These are phyloP conservation scores for Tuta absoluta DNA, from an alignment of 2,888 invertebrate genomes.

Conservation along the genomic window DNA sequence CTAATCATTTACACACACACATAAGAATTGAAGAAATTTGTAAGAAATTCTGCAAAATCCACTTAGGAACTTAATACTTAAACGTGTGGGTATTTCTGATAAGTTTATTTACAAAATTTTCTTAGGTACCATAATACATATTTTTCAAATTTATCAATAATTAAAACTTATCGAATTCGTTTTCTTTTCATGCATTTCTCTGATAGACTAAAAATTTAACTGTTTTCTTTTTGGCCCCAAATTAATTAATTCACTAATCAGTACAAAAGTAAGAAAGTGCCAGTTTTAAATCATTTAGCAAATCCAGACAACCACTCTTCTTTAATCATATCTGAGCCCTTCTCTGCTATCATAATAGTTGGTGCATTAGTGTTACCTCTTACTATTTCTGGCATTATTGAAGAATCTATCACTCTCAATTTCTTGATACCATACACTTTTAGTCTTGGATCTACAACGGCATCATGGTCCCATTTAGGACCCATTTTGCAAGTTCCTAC, in stretches of 20 bases:
- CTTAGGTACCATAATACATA: too few relatives aligned
- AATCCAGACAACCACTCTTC: constrained; percentile 63
- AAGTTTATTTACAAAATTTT: background rate
- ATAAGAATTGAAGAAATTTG: too few relatives aligned
- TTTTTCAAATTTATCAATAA: too few relatives aligned
- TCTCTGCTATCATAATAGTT: constrained; percentile 92
- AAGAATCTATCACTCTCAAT: constrained; percentile 85
- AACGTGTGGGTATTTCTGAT: background rate
- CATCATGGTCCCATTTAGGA: constrained; percentile 79
- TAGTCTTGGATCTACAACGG: constrained; percentile 85
- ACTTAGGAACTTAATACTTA: background rate
- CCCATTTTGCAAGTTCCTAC: constrained; percentile 88
- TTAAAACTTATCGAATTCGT: too few relatives aligned
- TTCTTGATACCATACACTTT: constrained; percentile 83
- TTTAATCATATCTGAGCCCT: constrained; percentile 89
- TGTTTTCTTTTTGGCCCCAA: too few relatives aligned
- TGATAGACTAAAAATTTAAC: too few relatives aligned
- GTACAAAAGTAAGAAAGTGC: background rate
- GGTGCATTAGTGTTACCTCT: constrained; percentile 92
- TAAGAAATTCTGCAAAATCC: too few relatives aligned
- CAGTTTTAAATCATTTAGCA: background rate
- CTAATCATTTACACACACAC: background rate
- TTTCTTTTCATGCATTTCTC: too few relatives aligned
- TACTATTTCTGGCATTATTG: constrained; percentile 84
- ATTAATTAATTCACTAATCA: background rate